phyloP scores from a whole-genome alignment of 2,888 invertebrate genomes.

The Hyles lineata region DNA sequence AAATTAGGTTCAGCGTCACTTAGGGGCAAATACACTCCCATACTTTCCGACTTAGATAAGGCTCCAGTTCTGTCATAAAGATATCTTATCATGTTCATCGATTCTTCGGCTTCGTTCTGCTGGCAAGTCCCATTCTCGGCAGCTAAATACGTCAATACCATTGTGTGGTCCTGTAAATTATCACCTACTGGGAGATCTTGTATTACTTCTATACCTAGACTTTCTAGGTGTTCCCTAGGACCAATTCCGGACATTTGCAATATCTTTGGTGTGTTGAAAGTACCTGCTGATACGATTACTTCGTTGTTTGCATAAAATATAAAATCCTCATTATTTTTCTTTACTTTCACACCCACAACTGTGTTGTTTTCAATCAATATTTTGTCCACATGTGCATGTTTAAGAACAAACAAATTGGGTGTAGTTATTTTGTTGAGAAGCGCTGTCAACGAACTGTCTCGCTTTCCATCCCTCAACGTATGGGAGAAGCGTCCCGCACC shows the following conservation, averaged over 20 bases:
- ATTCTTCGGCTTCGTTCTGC: slow-evolving; percentile 37
- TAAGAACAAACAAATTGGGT: slow-evolving; percentile 60
- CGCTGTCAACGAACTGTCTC: slow-evolving; percentile 66
- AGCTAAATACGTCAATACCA: slow-evolving; percentile 62
- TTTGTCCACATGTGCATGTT: slow-evolving; percentile 59
- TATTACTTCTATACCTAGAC: slow-evolving; percentile 54
- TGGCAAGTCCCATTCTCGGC: slow-evolving; percentile 65
- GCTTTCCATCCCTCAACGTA: slow-evolving; percentile 62
- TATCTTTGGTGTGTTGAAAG: slow-evolving; percentile 71
- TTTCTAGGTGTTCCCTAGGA: slow-evolving; percentile 56
- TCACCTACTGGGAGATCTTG: slow-evolving; percentile 68
- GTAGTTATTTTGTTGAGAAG: slow-evolving; percentile 55
- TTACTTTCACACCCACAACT: slow-evolving; percentile 60
- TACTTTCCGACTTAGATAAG: slow-evolving; percentile 56
- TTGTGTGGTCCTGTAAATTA: slow-evolving; percentile 71
- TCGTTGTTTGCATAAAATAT: slow-evolving; percentile 60
- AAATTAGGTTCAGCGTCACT: slow-evolving; percentile 45
- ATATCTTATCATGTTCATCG: slow-evolving; percentile 64
- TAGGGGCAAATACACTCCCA: slow-evolving; percentile 62
- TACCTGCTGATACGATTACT: slow-evolving; percentile 68
- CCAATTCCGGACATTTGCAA: slow-evolving; percentile 71
- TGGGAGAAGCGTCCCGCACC: slow-evolving; percentile 73
- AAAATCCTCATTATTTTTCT: slow-evolving; percentile 45
- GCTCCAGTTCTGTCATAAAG: slow-evolving; percentile 62
- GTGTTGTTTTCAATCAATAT: slow-evolving; percentile 57